Conservation (phyloP, 2,113 vertebrate genomes). For the Brevimyrus niger region DNA sequence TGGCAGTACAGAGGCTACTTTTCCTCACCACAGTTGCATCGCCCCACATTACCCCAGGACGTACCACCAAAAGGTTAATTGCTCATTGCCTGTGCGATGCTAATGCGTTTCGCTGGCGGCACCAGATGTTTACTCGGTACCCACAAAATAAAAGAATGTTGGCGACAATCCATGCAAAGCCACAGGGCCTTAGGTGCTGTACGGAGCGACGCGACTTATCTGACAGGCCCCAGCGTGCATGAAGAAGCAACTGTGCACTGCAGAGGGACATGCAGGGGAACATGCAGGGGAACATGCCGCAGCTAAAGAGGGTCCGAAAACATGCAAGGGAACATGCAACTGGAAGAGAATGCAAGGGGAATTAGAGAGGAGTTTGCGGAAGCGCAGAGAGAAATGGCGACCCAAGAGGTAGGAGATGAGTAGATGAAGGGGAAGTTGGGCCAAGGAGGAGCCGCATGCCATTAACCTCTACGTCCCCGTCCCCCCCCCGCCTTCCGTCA, state of each 20-base stretch:
- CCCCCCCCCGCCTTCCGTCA: not conserved
- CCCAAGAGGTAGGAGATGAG: not conserved
- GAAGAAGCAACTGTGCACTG: not conserved
- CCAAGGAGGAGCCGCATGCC: constrained; percentile 5
- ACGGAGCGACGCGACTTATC: not conserved
- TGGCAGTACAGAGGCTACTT: not conserved
- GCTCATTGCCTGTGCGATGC: not conserved
- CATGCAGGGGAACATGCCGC: too few relatives aligned
- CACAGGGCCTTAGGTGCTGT: not conserved
- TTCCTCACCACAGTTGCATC: not conserved
- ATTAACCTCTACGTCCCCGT: constrained; percentile 5
- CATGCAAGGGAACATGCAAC: not conserved
- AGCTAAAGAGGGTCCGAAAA: too few relatives aligned
- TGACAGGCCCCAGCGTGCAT: not conserved
- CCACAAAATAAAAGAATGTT: not conserved
- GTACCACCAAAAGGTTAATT: too few relatives aligned
- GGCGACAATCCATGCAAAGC: not conserved
- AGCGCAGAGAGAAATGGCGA: not conserved
- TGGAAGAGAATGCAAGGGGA: not conserved
- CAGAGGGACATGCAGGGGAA: not conserved
- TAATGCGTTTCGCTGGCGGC: not conserved
- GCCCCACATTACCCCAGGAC: not conserved
- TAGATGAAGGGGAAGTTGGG: not conserved
- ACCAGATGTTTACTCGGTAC: not conserved
- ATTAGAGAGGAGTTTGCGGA: not conserved